phyloP scores from a whole-genome alignment of 2,888 invertebrate genomes.

The Drosophila peninsularis region DNA sequence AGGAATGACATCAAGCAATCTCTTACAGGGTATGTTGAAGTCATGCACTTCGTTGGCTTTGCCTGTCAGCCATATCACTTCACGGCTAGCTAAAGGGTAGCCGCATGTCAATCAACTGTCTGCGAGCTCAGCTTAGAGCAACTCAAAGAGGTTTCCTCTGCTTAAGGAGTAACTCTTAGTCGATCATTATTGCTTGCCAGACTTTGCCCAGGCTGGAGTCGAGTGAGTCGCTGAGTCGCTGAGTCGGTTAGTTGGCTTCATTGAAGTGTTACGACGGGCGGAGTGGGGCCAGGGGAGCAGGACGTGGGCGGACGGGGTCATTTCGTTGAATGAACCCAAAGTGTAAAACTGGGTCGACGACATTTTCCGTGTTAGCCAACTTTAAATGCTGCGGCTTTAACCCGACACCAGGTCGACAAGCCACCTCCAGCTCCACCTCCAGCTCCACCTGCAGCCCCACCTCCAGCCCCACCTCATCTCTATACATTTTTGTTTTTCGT shows the following conservation, averaged over 20 bases:
- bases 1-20: not conserved
- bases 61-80: too few relatives aligned
- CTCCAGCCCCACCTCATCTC: not conserved
- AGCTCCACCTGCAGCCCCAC: too few relatives aligned
- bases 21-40: not conserved
- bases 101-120: too few relatives aligned
- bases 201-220: constrained; percentile 10
- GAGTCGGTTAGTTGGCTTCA: constrained; percentile 61
- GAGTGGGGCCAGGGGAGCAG: not conserved
- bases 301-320: constrained; percentile 15
- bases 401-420: constrained; percentile 7
- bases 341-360: constrained; percentile 60
- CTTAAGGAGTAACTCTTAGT: not conserved
- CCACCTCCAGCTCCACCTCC: not conserved
- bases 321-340: constrained; percentile 59
- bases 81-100: not conserved
- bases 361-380: constrained; percentile 32
- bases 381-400: constrained; percentile 55
- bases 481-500: constrained; percentile 6
- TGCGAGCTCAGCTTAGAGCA: not conserved
- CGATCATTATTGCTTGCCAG: not conserved
- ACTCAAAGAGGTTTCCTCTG: too few relatives aligned
- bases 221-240: constrained; percentile 4
- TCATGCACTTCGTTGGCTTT: too few relatives aligned
- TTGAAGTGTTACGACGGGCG: constrained; percentile 52